A percentile compares a stretch with the other conserved stretches of the same genome.
These are phyloP conservation scores for Gadus macrocephalus DNA, from an alignment of 2,113 vertebrate species.

Conservation along the genomic window DNA sequence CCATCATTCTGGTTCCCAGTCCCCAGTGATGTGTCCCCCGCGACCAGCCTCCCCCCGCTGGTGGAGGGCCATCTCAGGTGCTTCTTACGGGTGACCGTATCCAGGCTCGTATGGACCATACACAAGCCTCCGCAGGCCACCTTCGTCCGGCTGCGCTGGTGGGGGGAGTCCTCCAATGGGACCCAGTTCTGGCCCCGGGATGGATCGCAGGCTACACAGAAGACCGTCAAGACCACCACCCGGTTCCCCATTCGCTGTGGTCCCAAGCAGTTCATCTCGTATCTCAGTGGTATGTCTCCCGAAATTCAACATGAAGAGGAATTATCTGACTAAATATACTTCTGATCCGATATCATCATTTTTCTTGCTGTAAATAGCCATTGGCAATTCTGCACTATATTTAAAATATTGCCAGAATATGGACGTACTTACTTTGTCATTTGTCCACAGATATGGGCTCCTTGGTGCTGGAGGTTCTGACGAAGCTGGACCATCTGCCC, in stretches of 20 bases:
- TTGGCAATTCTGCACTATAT: too few relatives aligned
- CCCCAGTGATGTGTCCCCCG: slow-evolving; percentile 72
- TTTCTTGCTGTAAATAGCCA: too few relatives aligned
- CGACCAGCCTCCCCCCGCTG: slow-evolving; percentile 86
- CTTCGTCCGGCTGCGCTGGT: slow-evolving; percentile 85
- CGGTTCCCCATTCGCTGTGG: slow-evolving; percentile 87
- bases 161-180: slow-evolving; percentile 87
- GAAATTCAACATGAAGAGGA: background rate
- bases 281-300: slow-evolving; percentile 80
- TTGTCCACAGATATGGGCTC: slow-evolving; percentile 84
- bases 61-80: slow-evolving; percentile 87
- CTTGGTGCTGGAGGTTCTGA: slow-evolving; percentile 85
- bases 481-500: slow-evolving; percentile 80
- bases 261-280: slow-evolving; percentile 86
- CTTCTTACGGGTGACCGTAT: slow-evolving; percentile 81
- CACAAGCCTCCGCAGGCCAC: slow-evolving; percentile 66
- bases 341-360: too few relatives aligned
- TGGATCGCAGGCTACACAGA: slow-evolving; percentile 68
- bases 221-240: slow-evolving; percentile 72
- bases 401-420: too few relatives aligned
- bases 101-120: slow-evolving; percentile 78
- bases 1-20: slow-evolving; percentile 54
- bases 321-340: too few relatives aligned
- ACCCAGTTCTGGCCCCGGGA: slow-evolving; percentile 80
- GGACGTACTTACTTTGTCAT: slow-evolving; percentile 15